Conservation (phyloP, 2,888 invertebrate species). For the Caenorhabditis afra region DNA sequence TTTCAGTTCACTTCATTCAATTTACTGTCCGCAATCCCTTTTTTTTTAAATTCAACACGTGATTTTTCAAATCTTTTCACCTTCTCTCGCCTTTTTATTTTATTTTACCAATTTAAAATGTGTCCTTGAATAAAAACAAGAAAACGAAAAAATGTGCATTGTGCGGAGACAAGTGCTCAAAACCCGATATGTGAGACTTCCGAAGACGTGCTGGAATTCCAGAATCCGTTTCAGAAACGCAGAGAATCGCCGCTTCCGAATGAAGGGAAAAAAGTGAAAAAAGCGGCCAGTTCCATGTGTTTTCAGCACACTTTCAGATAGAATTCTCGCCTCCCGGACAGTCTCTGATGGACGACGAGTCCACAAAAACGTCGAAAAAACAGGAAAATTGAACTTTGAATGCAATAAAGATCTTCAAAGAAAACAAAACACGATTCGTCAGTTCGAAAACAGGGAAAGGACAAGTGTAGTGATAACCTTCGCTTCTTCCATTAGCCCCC, state of each 20-base stretch:
- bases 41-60: not conserved
- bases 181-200: conserved; percentile 24
- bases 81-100: conserved; percentile 2
- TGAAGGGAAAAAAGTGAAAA: conserved; percentile 19
- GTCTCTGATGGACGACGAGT: conserved; percentile 50
- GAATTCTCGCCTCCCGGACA: conserved; percentile 37
- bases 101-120: conserved; percentile 18
- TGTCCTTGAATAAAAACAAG: conserved; percentile 23
- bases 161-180: conserved; percentile 47
- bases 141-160: conserved; percentile 41
- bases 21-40: not conserved
- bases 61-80: not conserved
- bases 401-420: not conserved
- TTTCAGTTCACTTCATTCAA: conserved; percentile 26
- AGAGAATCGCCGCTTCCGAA: conserved; percentile 18
- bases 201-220: not conserved
- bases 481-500: conserved; percentile 31
- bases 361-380: conserved; percentile 10
- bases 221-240: conserved; percentile 13
- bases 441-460: too few relatives aligned
- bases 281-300: not conserved
- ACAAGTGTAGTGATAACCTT: too few relatives aligned
- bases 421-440: conserved; percentile 7
- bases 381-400: conserved; percentile 1
- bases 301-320: conserved; percentile 25